These are phyloP conservation scores for Acanthopleura granulata DNA, from an alignment of 2,888 invertebrate genomes.

Conservation along the genomic window DNA sequence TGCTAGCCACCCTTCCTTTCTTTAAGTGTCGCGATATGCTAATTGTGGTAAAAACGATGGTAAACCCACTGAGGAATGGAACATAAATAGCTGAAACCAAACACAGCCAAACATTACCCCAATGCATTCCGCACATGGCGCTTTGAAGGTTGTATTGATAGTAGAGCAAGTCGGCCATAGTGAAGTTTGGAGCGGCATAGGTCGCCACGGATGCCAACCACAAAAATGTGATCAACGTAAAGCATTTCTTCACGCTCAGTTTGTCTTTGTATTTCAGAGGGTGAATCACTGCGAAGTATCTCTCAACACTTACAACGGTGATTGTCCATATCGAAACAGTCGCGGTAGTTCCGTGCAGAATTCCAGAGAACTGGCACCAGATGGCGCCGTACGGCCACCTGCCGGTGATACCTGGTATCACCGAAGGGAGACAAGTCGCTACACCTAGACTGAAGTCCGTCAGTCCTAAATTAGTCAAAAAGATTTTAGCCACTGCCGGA, in stretches of 20 bases:
- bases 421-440: too few species aligned
- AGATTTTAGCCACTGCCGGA: too few species aligned
- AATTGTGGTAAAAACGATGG: neutral
- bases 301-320: neutral
- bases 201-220: neutral
- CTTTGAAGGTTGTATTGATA: neutral
- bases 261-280: neutral
- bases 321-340: neutral
- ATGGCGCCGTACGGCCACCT: constrained; percentile 2
- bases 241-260: neutral
- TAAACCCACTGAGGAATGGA: neutral
- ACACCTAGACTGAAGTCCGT: too few species aligned
- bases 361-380: neutral
- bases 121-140: neutral
- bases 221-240: neutral
- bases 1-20: neutral
- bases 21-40: neutral
- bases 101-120: neutral
- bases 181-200: neutral
- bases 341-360: neutral
- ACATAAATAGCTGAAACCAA: neutral
- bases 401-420: neutral
- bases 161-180: neutral
- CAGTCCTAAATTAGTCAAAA: too few species aligned
- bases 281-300: neutral